Evolutionary conservation across 2,888 invertebrate genomes (phyloP), one percentile per base, ranked within the genome.

Genomic region (Timema cristinae): DNA sequence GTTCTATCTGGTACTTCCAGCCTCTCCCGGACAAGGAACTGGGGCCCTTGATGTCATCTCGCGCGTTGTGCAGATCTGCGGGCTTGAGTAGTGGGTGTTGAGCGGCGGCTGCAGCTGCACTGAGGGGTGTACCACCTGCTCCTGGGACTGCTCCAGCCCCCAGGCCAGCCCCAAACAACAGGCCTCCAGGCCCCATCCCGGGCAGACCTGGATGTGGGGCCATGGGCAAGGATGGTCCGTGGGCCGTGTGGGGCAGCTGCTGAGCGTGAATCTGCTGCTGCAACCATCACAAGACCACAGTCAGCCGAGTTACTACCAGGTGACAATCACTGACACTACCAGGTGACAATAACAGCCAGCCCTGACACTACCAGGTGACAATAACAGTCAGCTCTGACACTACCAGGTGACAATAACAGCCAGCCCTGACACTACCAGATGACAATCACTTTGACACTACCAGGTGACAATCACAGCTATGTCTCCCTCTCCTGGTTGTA

Each of bases 211-310:
- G 89, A 82, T 89, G 89, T 54, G 89, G 88, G 82, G 88, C 88
- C 84, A 92, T 89, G 66, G 88, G 88, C 74, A 87, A 81, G 68
- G 91, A 90, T 61, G 90, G 90, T 69, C 91, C 91, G 78, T 78
- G 83, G 78, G 86, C 82, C 13, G 85, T 86, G 76, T 90, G 91
- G 67, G 88, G 86, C 77, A 93, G 87, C 83, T 94, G 94, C 79
- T 94, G 94, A 50, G 94, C 94, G 82, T 95, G 95, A 93, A 95
- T 94, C 84, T 95, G 95, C 84, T 95, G 95, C 83, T 95, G 85
- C 76, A 91, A 66, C 54, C 50, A 16, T 13, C 50, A 67, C 32
- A 32, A 32, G 32, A 32, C 4, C 32, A 32, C 32, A 32, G 32
- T 32, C 32, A 32, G 32, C 32, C 4, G 32, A 32, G 32, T 1